Conservation (phyloP, 2,888 invertebrate species). For the Pollenia labialis region DNA sequence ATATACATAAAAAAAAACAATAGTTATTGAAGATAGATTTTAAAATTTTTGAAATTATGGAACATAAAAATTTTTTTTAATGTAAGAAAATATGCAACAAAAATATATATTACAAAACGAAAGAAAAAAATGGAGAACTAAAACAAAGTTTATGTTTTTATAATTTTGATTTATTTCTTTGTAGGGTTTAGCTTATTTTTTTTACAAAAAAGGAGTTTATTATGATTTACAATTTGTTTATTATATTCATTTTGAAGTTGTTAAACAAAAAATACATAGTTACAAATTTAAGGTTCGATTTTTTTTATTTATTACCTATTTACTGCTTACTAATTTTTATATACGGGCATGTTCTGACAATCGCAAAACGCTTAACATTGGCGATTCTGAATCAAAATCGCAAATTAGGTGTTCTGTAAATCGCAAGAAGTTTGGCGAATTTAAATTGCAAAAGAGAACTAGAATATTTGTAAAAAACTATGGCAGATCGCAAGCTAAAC, state of each 20-base stretch:
- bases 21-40: slow-evolving; percentile 61
- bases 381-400: no score
- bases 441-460: no score
- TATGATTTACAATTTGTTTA: slow-evolving; percentile 5
- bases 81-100: slow-evolving; percentile 62
- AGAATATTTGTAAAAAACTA: no score
- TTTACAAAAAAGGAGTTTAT: slow-evolving; percentile 11
- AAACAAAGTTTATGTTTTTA: slow-evolving; percentile 60
- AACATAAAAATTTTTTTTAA: slow-evolving; percentile 34
- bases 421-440: no score
- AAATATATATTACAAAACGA: slow-evolving; percentile 50
- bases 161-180: slow-evolving; percentile 47
- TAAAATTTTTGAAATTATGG: slow-evolving; percentile 40
- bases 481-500: no score
- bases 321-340: no score
- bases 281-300: not conserved
- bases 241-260: slow-evolving; percentile 20
- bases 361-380: no score
- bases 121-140: slow-evolving; percentile 58
- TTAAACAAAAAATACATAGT: not conserved
- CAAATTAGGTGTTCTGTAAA: no score
- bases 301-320: no score
- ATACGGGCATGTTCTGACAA: no score
- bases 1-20: slow-evolving; percentile 57
- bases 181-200: slow-evolving; percentile 27